Evolutionary conservation across 2,888 invertebrate species (phyloP).

Genomic region (Pollenia angustigena): DNA sequence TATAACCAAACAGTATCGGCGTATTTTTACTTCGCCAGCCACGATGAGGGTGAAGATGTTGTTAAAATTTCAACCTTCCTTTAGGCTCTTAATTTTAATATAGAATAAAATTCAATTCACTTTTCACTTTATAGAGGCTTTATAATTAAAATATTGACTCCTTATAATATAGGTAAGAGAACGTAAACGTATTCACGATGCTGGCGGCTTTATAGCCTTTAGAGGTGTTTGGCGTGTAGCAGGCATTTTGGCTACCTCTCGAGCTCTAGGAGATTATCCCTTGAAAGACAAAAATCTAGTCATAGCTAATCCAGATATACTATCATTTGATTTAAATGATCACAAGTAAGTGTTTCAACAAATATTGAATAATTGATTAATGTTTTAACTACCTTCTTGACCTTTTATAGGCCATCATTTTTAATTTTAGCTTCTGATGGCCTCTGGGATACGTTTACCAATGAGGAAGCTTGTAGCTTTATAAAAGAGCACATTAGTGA

Average conservation of each 20-base stretch:
- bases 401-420: constrained; percentile 88
- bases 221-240: constrained; percentile 98
- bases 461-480: constrained; percentile 96
- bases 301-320: constrained; percentile 97
- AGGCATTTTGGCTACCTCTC: constrained; percentile 96
- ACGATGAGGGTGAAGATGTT: no score
- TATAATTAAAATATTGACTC: background rate
- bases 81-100: no score
- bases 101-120: no score
- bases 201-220: constrained; percentile 97
- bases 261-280: constrained; percentile 97
- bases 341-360: constrained; percentile 85
- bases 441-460: constrained; percentile 97
- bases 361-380: constrained; percentile 8
- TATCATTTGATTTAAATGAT: constrained; percentile 94
- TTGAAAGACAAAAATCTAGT: constrained; percentile 96
- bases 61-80: no score
- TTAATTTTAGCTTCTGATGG: constrained; percentile 97
- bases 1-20: no score
- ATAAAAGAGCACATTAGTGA: constrained; percentile 94
- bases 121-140: background rate
- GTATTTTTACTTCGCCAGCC: no score
- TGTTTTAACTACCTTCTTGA: background rate
- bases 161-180: constrained; percentile 89
- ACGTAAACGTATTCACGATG: constrained; percentile 95